Percentiles rank a stretch among this genome's conserved stretches.
Evolutionary conservation across 2,888 invertebrate species (phyloP).

Genomic region (Agrochola circellaris): DNA sequence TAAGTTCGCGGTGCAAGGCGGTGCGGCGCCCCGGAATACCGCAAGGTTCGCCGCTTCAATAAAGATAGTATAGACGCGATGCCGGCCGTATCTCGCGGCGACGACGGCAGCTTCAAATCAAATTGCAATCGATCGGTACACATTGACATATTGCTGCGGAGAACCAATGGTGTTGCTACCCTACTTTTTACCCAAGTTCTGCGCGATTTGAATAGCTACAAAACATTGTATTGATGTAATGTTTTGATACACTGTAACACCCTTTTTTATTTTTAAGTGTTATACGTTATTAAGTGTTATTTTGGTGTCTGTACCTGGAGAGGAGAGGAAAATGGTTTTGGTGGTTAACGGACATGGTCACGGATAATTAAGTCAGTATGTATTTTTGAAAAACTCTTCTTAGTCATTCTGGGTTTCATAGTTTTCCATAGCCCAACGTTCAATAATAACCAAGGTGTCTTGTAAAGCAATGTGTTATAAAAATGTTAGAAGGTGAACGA

Average conservation of each 20-base stretch:
- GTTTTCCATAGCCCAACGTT: neutral
- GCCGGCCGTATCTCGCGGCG: constrained; percentile 55
- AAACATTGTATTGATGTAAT: constrained; percentile 2
- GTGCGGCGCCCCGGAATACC: constrained; percentile 46
- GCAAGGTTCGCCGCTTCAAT: constrained; percentile 32
- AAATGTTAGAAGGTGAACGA: constrained; percentile 92
- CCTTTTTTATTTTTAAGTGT: neutral
- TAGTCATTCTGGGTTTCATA: neutral
- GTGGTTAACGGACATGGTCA: no score
- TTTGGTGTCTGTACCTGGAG: neutral
- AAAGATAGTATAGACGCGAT: constrained; percentile 27
- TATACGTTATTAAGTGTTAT: neutral
- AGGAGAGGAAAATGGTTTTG: no score
- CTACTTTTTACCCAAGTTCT: constrained; percentile 1
- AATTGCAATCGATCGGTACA: constrained; percentile 56
- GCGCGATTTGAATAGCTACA: neutral
- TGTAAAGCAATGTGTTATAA: neutral
- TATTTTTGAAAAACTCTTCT: neutral
- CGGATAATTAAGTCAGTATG: neutral
- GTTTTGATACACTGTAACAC: neutral
- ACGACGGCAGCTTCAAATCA: constrained; percentile 54
- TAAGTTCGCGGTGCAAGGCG: constrained; percentile 46
- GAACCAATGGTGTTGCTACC: constrained; percentile 8
- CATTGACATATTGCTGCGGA: constrained; percentile 46
- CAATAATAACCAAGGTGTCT: neutral